Percentiles rank a stretch among this genome's conserved stretches.
These are phyloP conservation scores for Mesocricetus auratus DNA, from an alignment of 2,113 vertebrate genomes.

Conservation along the genomic window DNA sequence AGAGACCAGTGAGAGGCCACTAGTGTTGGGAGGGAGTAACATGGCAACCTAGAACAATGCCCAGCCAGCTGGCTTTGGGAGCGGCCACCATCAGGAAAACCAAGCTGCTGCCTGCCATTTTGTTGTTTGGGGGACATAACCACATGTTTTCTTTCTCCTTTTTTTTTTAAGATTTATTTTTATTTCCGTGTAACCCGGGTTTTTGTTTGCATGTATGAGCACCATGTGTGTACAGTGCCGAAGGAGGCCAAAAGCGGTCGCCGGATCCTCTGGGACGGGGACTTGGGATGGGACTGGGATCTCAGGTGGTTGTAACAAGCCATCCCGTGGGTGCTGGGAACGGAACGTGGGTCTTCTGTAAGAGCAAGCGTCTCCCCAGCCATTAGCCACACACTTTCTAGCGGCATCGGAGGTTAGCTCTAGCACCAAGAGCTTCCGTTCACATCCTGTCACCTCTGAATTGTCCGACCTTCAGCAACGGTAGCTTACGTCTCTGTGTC, in stretches of 20 bases:
- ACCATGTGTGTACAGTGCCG: neutral
- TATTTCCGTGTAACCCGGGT: neutral
- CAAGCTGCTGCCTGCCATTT: neutral
- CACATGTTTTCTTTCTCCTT: neutral
- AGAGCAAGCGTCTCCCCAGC: neutral
- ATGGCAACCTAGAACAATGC: neutral
- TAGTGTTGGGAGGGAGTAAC: neutral
- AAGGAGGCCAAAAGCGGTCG: neutral
- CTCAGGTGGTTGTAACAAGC: neutral
- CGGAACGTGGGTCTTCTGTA: neutral
- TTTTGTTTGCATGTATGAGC: neutral
- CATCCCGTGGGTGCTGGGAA: neutral
- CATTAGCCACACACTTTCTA: neutral
- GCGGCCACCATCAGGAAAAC: neutral
- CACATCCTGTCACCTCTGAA: accelerated
- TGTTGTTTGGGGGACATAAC: neutral
- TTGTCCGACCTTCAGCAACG: neutral
- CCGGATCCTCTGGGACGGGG: neutral
- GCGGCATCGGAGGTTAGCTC: neutral
- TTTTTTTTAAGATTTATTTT: neutral
- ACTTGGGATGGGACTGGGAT: neutral
- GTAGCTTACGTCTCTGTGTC: neutral
- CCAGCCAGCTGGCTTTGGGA: neutral
- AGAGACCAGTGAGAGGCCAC: neutral
- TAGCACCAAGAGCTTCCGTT: neutral